Percentiles rank a stretch among this genome's conserved stretches.
phyloP scores from a whole-genome alignment of 1,140 invertebrate genomes.

The Papilio machaon region DNA sequence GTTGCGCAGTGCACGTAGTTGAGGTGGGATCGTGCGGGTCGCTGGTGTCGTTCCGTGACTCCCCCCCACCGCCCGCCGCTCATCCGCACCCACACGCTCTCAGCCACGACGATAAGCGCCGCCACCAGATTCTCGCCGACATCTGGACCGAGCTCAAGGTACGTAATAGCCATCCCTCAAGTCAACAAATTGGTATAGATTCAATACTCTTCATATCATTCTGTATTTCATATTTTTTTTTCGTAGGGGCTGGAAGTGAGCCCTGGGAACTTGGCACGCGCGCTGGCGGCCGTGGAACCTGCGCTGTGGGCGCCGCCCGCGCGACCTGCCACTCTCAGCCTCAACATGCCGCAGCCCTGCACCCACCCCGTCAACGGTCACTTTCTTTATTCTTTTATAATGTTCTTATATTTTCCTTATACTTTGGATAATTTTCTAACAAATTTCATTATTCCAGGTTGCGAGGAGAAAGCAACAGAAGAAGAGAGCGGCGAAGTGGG shows the following conservation, averaged over 20 bases:
- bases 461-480: constrained; percentile 74
- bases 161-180: not conserved
- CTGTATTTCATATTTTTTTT: constrained; percentile 32
- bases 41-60: constrained; percentile 72
- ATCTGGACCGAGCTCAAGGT: constrained; percentile 84
- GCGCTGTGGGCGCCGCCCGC: constrained; percentile 84
- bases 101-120: constrained; percentile 83
- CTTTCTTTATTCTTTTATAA: not conserved
- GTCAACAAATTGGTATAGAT: not conserved
- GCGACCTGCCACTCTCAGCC: constrained; percentile 85
- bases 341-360: constrained; percentile 82
- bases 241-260: constrained; percentile 82
- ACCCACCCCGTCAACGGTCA: constrained; percentile 60
- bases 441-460: constrained; percentile 52
- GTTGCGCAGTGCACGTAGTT: constrained; percentile 68
- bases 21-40: constrained; percentile 76
- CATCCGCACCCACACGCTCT: constrained; percentile 76
- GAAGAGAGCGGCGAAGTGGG: constrained; percentile 74
- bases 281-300: constrained; percentile 83
- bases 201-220: not conserved
- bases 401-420: not conserved
- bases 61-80: constrained; percentile 67
- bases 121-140: constrained; percentile 83
- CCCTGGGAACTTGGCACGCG: constrained; percentile 82
- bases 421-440: not conserved